phyloP scores from a whole-genome alignment of 2,113 vertebrate genomes.

The Pseudonaja textilis region DNA sequence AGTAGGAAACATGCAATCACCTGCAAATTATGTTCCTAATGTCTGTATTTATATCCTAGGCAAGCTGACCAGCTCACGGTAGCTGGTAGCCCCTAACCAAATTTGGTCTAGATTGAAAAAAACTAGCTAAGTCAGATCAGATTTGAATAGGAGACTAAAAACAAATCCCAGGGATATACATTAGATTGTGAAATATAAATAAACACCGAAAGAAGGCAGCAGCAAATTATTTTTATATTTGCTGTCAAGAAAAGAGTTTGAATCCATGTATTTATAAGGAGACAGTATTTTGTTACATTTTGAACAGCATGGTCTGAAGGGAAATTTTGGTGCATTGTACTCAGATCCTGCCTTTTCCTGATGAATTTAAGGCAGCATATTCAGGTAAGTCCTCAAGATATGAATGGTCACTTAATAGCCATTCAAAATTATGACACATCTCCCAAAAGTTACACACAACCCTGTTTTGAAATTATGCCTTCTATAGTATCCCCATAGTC shows the following conservation, averaged over 20 bases:
- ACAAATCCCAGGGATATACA: background rate
- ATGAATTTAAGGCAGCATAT: background rate
- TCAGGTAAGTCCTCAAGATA: no score
- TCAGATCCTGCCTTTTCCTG: background rate
- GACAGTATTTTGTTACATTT: background rate
- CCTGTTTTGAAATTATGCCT: no score
- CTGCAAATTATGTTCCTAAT: background rate
- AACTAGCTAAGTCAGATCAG: background rate
- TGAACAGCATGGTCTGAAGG: background rate
- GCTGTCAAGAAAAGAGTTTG: no score
- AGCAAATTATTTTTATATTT: background rate
- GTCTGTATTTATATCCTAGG: background rate
- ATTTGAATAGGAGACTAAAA: background rate
- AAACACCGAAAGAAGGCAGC: background rate
- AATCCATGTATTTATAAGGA: background rate
- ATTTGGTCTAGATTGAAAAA: background rate
- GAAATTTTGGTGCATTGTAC: background rate
- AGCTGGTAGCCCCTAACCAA: background rate
- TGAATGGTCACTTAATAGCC: no score
- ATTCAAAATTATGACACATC: no score
- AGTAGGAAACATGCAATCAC: background rate
- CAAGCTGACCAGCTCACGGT: background rate
- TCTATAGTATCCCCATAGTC: no score
- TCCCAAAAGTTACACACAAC: no score
- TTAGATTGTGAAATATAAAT: background rate